phyloP scores from a whole-genome alignment of 2,888 invertebrate species.

The Mesochorus sp. region DNA sequence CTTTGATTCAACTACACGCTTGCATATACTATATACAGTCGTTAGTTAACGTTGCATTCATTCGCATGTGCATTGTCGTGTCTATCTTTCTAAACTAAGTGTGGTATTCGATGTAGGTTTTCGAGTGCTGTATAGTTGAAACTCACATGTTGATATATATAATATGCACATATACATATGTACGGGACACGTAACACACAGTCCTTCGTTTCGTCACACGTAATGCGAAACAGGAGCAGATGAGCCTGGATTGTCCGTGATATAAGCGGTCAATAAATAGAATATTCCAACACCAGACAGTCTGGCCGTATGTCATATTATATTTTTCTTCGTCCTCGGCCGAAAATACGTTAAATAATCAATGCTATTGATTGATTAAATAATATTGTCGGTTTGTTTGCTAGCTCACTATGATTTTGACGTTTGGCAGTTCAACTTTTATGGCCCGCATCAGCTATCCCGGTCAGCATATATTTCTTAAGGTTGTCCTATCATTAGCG shows the following conservation, averaged over 20 bases:
- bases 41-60: slow-evolving; percentile 76
- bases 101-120: slow-evolving; percentile 24
- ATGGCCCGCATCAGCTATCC: too few relatives aligned
- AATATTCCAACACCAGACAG: too few relatives aligned
- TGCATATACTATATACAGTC: slow-evolving; percentile 71
- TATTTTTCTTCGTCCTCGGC: slow-evolving; percentile 8
- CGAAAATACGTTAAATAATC: too few relatives aligned
- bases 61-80: slow-evolving; percentile 74
- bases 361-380: too few relatives aligned
- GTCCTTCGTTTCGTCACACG: slow-evolving; percentile 49
- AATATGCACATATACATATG: neutral
- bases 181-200: neutral
- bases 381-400: too few relatives aligned
- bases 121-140: too few relatives aligned
- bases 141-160: neutral
- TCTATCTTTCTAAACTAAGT: slow-evolving; percentile 62
- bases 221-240: slow-evolving; percentile 41
- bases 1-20: slow-evolving; percentile 65
- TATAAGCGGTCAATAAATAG: slow-evolving; percentile 43
- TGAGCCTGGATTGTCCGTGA: slow-evolving; percentile 30
- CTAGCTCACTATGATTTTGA: too few relatives aligned
- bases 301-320: too few relatives aligned
- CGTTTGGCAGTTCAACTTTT: too few relatives aligned
- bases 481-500: too few relatives aligned
- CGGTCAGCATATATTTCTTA: too few relatives aligned